Evolutionary conservation across 2,797 vertebrate species (phyloP), one percentile per base, ranked within the genome.

Genomic region (Acanthiza pusilla): DNA sequence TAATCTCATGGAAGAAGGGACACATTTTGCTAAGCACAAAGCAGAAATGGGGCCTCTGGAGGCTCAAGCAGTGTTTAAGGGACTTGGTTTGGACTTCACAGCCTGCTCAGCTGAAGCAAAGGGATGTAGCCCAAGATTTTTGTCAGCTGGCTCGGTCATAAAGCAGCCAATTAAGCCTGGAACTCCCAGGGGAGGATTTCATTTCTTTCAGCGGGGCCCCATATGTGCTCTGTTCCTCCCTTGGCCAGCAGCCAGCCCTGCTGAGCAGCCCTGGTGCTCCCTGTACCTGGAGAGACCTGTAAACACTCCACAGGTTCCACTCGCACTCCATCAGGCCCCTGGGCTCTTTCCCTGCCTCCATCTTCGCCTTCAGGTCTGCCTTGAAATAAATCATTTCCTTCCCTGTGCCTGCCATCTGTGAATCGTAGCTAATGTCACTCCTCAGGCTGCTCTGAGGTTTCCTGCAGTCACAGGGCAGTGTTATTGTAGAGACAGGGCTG

Each of bases 141-240:
- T 82, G 29, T 50, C 60, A 72, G 84, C 75, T 89, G 79, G 16
- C 57, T 79, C 66, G 74, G 48, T 89, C 84, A 79, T 88, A 92
- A 93, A 93, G 26, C 71, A 91, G 53, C 60, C 90, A 87, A 57
- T 92, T 94, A 95, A 95, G 54, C 40, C 48, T 80, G 71, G 77
- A 84, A 63, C 16, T 93, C 91, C 63, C 86, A 38, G 21, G 53
- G 88, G 80, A 85, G 67, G 55, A 71, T 89, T 95, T 82, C 4
- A 76, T 79, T 85, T 76, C 45, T 70, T 93, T 89, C 80, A 85
- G 71, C 71, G 50, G 80, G 40, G 57, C 60, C 71, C 80, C 48
- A 38, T 65, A 50, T 45, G 83, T 26, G 55, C 45, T 88, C 7
- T 60, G 34, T n/a, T 54, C 47, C 65, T 68, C 32, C 53, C 48